Conservation (phyloP, 1,140 invertebrate species). For the Diprion similis region DNA sequence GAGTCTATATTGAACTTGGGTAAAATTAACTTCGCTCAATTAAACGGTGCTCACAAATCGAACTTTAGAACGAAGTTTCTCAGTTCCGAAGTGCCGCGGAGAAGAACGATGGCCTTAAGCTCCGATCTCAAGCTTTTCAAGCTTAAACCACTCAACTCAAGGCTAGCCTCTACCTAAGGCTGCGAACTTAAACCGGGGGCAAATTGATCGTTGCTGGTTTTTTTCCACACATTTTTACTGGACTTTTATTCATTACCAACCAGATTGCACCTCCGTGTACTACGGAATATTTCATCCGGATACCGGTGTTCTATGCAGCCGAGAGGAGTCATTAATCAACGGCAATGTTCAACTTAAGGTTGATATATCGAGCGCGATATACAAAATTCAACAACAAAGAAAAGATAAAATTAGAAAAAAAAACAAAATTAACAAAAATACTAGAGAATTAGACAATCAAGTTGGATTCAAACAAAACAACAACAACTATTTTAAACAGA, state of each 20-base stretch:
- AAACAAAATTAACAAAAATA: no score
- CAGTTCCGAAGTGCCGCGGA: constrained; percentile 19
- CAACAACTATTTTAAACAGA: no score
- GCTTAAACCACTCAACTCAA: constrained; percentile 38
- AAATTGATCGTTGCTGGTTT: constrained; percentile 36
- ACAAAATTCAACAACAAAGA: no score
- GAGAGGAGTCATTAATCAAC: no score
- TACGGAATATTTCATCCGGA: neutral
- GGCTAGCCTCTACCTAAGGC: constrained; percentile 24
- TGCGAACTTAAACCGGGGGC: constrained; percentile 22
- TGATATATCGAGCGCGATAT: no score
- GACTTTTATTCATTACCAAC: neutral
- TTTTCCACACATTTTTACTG: constrained; percentile 28
- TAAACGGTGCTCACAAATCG: constrained; percentile 38
- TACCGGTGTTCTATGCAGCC: neutral
- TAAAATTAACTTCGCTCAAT: constrained; percentile 49
- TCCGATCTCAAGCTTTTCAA: constrained; percentile 26
- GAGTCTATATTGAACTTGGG: constrained; percentile 33
- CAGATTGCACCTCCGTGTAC: neutral
- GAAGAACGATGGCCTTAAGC: constrained; percentile 8
- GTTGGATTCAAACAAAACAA: no score
- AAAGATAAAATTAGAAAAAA: no score
- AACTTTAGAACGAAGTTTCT: constrained; percentile 28
- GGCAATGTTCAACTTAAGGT: no score
- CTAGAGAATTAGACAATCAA: no score